Conservation (phyloP, 2,113 vertebrate species). For the Aphyosemion australe region DNA sequence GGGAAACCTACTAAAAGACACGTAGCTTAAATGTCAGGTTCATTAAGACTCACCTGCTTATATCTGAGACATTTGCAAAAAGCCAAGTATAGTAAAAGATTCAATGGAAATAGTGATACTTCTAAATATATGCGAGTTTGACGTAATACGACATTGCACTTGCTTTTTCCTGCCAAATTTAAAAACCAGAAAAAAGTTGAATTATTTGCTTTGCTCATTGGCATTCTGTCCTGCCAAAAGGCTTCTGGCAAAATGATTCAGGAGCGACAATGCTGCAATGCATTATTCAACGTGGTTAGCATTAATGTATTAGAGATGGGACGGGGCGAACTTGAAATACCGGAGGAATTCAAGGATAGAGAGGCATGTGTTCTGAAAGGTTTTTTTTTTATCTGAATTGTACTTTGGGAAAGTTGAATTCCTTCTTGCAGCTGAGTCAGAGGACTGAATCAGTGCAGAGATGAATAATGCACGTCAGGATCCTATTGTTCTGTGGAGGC, state of each 20-base stretch:
- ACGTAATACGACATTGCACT: not conserved
- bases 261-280: slow-evolving; percentile 17
- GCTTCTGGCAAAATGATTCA: slow-evolving; percentile 1
- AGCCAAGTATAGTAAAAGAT: slow-evolving; percentile 32
- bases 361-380: slow-evolving; percentile 45
- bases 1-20: slow-evolving; percentile 53
- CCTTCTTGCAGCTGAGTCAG: slow-evolving; percentile 30
- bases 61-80: slow-evolving; percentile 39
- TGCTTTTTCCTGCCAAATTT: not conserved
- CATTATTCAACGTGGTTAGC: slow-evolving; percentile 54
- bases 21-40: slow-evolving; percentile 65
- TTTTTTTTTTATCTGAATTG: slow-evolving; percentile 43
- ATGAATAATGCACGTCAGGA: slow-evolving; percentile 75
- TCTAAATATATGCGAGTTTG: slow-evolving; percentile 19
- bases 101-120: slow-evolving; percentile 30
- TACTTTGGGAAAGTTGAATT: slow-evolving; percentile 51
- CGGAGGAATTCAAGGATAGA: slow-evolving; percentile 8
- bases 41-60: slow-evolving; percentile 54
- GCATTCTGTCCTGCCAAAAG: not conserved
- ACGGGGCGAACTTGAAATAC: slow-evolving; percentile 10
- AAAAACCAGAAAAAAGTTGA: not conserved
- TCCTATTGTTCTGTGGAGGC: slow-evolving; percentile 66
- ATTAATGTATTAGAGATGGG: slow-evolving; percentile 29
- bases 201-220: slow-evolving; percentile 18
- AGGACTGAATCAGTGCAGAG: slow-evolving; percentile 47